Evolutionary conservation across 2,113 vertebrate species (phyloP), one percentile per base, ranked within the genome.

Genomic region (Psephotus haematonotus): DNA sequence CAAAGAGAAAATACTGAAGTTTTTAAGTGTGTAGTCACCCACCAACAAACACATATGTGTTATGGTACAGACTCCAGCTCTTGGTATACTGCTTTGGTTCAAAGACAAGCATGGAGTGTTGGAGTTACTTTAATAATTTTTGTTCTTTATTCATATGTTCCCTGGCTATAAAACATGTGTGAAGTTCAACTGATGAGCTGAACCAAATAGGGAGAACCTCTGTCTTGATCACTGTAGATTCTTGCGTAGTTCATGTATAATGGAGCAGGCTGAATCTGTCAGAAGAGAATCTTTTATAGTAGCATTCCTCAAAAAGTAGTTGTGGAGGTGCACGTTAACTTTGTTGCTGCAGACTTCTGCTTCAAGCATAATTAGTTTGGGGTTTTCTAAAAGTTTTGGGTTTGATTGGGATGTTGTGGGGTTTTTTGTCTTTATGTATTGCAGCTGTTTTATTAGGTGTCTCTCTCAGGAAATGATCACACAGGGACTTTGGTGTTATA

Each of bases 231-330:
- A 7, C 9, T 92, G 86, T 77, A 91, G 60, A 83, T 78, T 44
- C 43, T 83, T 91, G 37, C 79, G 53, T 67, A 52, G 35, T 74
- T 49, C 10, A 17, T 59, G 11, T 57, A 5, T 76, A 70, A 37
- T 52, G n/a, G 93, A 91, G 55, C 35, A 67, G 20, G 50, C 17
- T 88, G 64, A 43, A 83, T 93, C 80, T 91, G 88, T 59, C 76
- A 78, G 20, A 77, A 47, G 9, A 14, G 10, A 79, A 43, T 27
- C 13, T 77, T 76, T 65, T 62, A 4, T 37, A 63, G 25, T 17
- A 50, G 11, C 37, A 43, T 29, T 90, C 20, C 19, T 88, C 50
- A 82, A 86, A 78, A 83, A 31, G 17, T 46, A 57, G 14, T 64
- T 80, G 23, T 37, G 29, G 6, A 92, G 39, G 11, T 93, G 37